These are phyloP conservation scores for Phortica magna DNA, from an alignment of 2,888 invertebrate genomes.

Conservation along the genomic window DNA sequence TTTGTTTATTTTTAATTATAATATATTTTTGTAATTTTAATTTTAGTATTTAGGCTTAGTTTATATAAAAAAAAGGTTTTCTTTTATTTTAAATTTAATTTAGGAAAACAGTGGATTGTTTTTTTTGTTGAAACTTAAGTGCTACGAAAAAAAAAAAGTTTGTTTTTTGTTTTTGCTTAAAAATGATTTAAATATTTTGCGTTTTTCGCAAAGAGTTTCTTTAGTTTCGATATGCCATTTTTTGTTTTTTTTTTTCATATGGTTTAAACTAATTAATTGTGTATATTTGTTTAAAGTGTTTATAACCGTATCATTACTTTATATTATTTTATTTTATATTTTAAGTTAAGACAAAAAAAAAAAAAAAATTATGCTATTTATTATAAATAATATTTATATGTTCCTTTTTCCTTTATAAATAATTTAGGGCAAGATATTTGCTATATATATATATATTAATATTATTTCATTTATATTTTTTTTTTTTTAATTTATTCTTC, in stretches of 20 bases:
- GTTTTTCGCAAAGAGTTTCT: constrained; percentile 50
- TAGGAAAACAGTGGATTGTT: constrained; percentile 63
- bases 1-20: constrained; percentile 21
- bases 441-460: constrained; percentile 52
- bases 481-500: constrained; percentile 36
- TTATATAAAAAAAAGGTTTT: constrained; percentile 31
- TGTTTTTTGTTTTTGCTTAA: constrained; percentile 50
- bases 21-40: constrained; percentile 49
- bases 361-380: constrained; percentile 64
- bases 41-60: constrained; percentile 37
- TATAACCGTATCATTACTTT: constrained; percentile 44
- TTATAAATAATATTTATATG: constrained; percentile 26
- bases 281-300: constrained; percentile 45
- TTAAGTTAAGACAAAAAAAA: constrained; percentile 44
- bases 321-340: constrained; percentile 34
- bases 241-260: constrained; percentile 35
- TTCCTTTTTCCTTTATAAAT: constrained; percentile 44
- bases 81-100: constrained; percentile 47
- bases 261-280: constrained; percentile 14
- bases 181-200: constrained; percentile 43
- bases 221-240: constrained; percentile 65
- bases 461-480: constrained; percentile 53
- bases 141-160: constrained; percentile 63
- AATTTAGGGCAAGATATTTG: constrained; percentile 68
- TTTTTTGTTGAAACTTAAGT: constrained; percentile 55